Evolutionary conservation across 2,113 vertebrate genomes (phyloP), one percentile per base, ranked within the genome.

Genomic region (Silurus asotus): DNA sequence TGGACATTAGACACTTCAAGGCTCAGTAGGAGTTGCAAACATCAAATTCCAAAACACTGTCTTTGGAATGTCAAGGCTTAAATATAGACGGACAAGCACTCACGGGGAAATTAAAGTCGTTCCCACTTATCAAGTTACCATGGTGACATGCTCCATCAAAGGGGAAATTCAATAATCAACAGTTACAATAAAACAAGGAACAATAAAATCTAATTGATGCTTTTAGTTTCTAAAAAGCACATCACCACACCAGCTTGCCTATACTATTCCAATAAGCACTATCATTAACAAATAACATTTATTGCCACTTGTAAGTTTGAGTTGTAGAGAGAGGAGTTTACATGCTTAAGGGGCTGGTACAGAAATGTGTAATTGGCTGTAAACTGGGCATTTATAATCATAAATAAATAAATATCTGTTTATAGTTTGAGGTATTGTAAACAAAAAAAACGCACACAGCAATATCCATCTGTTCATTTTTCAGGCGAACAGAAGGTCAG

Each of bases 311-410:
- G 6, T 70, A 45, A 70, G 15, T 28, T 45, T 45, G 14, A 8
- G 5, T 51, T 48, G 45, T 76, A 6, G 10, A 53, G 49, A 53
- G 49, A 76, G 11, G n/a, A 77, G 23, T 28, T 70, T 62, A 53
- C 37, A 74, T 74, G 56, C 19, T 37, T 77, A 53, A 25, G 56
- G 20, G 48, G 25, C 20, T 77, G 20, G 51, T 15, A n/a, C n/a
- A n/a, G 28, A 79, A 83, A 86, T n/a, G 77, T 51, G 77, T 37
- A 14, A 81, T 56, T 78, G 86, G 25, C 51, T 69, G 65, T 37
- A 76, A 77, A 55, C 51, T 58, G 74, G 23, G 15, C 2, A 74
- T 49, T 19, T 56, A 56, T 56, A 56, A 9, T 3, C 4, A 56
- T 56, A 56, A 8, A 56, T 56, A 56, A 6, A 56, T 56, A 72